Conservation (phyloP, 2,888 invertebrate species). For the Pseudoips prasinana region DNA sequence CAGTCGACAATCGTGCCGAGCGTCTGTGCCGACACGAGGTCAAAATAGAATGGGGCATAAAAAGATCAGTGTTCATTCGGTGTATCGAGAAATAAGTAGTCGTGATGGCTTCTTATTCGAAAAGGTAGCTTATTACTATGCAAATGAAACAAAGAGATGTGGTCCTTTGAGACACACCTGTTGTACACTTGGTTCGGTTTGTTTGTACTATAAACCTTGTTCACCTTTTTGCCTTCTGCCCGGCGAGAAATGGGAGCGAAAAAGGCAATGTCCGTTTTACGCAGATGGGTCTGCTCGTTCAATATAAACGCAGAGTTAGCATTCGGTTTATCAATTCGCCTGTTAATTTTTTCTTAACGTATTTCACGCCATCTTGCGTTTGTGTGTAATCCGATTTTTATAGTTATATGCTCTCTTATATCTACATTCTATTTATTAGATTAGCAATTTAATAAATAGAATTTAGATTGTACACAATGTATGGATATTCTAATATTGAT, state of each 20-base stretch:
- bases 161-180: constrained; percentile 41
- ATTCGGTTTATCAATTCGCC: too few species aligned
- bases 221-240: constrained; percentile 24
- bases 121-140: constrained; percentile 41
- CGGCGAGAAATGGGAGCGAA: constrained; percentile 27
- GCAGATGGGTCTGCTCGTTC: constrained; percentile 36
- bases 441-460: too few species aligned
- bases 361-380: too few species aligned
- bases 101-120: not conserved
- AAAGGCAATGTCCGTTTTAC: constrained; percentile 40
- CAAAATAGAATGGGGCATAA: constrained; percentile 22
- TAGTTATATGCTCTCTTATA: too few species aligned
- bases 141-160: constrained; percentile 42
- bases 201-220: constrained; percentile 33
- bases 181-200: constrained; percentile 9
- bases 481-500: too few species aligned
- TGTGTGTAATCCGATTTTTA: too few species aligned
- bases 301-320: too few species aligned
- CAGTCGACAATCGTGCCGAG: constrained; percentile 24
- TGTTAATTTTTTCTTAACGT: too few species aligned
- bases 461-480: too few species aligned
- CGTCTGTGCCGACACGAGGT: constrained; percentile 19
- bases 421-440: too few species aligned
- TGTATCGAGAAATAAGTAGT: too few species aligned
- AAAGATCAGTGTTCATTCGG: constrained; percentile 8